phyloP scores from a whole-genome alignment of 2,113 vertebrate species.

The Oryzias celebensis region DNA sequence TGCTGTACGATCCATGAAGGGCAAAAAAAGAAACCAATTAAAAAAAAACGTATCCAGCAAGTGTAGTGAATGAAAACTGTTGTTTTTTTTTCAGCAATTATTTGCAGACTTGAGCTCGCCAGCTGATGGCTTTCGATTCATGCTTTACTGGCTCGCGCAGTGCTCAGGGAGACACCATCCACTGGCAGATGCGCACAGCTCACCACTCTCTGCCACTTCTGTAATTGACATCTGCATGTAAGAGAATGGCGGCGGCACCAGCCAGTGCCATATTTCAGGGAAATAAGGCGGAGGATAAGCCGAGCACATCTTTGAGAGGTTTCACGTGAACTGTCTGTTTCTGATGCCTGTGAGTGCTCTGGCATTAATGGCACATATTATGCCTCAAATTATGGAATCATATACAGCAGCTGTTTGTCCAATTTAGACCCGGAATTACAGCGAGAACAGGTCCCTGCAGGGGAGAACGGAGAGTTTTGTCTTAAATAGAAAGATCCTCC shows the following conservation, averaged over 20 bases:
- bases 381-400: slow-evolving; percentile 74
- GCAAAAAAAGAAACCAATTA: slow-evolving; percentile 22
- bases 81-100: slow-evolving; percentile 15
- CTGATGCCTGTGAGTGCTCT: slow-evolving; percentile 69
- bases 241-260: slow-evolving; percentile 67
- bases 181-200: slow-evolving; percentile 69
- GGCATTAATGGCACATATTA: slow-evolving; percentile 78
- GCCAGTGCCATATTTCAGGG: slow-evolving; percentile 64
- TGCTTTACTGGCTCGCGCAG: slow-evolving; percentile 48
- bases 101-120: slow-evolving; percentile 48
- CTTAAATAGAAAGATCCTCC: slow-evolving; percentile 43
- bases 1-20: slow-evolving; percentile 51
- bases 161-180: slow-evolving; percentile 63
- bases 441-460: slow-evolving; percentile 64
- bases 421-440: slow-evolving; percentile 67
- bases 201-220: slow-evolving; percentile 66
- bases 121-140: slow-evolving; percentile 50
- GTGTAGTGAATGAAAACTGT: background rate
- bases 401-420: slow-evolving; percentile 78
- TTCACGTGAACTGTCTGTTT: slow-evolving; percentile 64
- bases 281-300: slow-evolving; percentile 71
- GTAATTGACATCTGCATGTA: slow-evolving; percentile 74
- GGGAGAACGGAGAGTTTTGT: slow-evolving; percentile 40
- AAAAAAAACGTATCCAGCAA: background rate
- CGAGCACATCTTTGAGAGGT: slow-evolving; percentile 69